Percentiles rank a stretch among this genome's conserved stretches.
Conservation (phyloP, 1,140 invertebrate genomes). For the Hermatobates lingyangjiaoensis region DNA sequence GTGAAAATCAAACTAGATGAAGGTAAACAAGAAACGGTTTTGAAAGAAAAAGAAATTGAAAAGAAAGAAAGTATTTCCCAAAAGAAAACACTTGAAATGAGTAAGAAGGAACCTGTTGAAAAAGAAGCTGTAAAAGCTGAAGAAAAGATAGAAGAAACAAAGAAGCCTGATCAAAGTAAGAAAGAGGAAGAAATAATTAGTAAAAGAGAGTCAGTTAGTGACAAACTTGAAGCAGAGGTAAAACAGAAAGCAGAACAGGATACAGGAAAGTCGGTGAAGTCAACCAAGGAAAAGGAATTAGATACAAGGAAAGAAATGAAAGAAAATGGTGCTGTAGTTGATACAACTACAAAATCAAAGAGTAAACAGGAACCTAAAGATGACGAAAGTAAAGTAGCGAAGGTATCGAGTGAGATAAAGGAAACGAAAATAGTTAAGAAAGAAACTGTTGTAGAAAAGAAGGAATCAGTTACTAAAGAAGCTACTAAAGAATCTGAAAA, state of each 20-base stretch:
- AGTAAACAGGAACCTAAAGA: constrained; percentile 10
- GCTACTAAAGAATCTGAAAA: constrained; percentile 2
- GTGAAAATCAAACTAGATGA: background rate
- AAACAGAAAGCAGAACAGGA: constrained; percentile 14
- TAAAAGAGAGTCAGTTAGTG: constrained; percentile 16
- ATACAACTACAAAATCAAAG: constrained; percentile 14
- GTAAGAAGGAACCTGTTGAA: background rate
- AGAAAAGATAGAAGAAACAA: constrained; percentile 9
- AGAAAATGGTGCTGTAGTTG: constrained; percentile 15
- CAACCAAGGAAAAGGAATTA: constrained; percentile 14
- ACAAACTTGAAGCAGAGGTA: constrained; percentile 16
- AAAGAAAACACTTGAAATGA: constrained; percentile 10
- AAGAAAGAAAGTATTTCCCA: constrained; percentile 3
- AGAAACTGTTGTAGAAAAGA: constrained; percentile 6
- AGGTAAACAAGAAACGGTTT: background rate
- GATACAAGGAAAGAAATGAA: constrained; percentile 15
- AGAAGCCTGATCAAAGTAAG: constrained; percentile 15
- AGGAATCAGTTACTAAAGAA: background rate
- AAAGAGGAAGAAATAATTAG: constrained; percentile 13
- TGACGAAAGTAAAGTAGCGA: constrained; percentile 11
- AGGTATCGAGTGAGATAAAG: constrained; percentile 10
- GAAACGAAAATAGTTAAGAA: constrained; percentile 7
- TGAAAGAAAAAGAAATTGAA: background rate
- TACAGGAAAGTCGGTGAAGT: constrained; percentile 12
- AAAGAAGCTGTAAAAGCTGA: background rate